phyloP scores from a whole-genome alignment of 2,888 invertebrate species.

The Tetranychus piercei region DNA sequence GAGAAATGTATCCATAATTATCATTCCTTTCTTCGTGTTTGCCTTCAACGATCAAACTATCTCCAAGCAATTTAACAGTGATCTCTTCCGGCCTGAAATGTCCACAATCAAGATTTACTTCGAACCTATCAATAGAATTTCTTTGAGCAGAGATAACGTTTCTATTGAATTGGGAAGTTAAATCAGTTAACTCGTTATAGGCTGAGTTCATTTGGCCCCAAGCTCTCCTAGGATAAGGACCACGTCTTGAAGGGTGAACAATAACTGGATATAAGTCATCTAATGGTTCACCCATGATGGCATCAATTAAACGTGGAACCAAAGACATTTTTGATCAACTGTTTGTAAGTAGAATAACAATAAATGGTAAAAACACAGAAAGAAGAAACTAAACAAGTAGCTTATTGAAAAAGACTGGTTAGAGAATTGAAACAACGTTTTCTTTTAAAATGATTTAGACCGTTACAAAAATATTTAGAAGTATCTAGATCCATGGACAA shows the following conservation, averaged over 20 bases:
- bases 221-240: background rate
- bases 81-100: slow-evolving; percentile 28
- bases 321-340: background rate
- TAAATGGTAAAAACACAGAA: background rate
- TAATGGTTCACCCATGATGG: background rate
- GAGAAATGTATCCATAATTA: slow-evolving; percentile 25
- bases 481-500: too few relatives aligned
- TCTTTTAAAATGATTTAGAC: too few relatives aligned
- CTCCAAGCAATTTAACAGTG: slow-evolving; percentile 25
- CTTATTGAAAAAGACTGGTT: background rate
- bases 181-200: background rate
- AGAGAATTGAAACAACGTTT: too few relatives aligned
- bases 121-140: slow-evolving; percentile 11
- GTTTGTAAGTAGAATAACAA: background rate
- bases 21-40: slow-evolving; percentile 26
- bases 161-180: too few relatives aligned
- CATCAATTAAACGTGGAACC: background rate
- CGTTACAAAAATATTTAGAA: too few relatives aligned
- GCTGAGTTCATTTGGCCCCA: background rate
- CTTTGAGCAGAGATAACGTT: too few relatives aligned
- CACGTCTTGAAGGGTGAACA: background rate
- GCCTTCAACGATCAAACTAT: slow-evolving; percentile 24
- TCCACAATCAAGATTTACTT: slow-evolving; percentile 26
- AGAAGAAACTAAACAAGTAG: background rate
- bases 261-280: background rate